Base-by-base conservation (phyloP, 2,888 invertebrate species). In the Parnassius smintheus region DNA sequence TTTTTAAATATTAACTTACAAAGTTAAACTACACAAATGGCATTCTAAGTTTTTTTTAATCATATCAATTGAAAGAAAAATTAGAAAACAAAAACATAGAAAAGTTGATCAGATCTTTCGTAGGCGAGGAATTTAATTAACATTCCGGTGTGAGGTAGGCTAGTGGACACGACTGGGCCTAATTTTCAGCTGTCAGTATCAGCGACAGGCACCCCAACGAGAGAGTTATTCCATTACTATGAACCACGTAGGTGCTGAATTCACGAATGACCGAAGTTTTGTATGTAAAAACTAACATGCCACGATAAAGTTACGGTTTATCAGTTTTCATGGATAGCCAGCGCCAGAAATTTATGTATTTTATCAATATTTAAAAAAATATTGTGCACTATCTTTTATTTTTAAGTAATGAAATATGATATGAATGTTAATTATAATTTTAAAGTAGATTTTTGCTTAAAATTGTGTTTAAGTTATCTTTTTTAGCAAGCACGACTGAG, bases 101-200 rank as follows among this genome's bases (percentile, higher is more conserved):
- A 35, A 86, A 84, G 76, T 85, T 83, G 71, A 70, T 71, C 73
- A 71, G 75, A 77, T 80, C 79, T 80, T 83, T 75, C 68, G 72
- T 69, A 64, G 58, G 67, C 68, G 69, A 65, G 78, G 76, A 82
- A 86, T 87, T 88, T 86, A 85, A 88, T 88, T 86, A 87, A 86
- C 81, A 82, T 83, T 82, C 81, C 73, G 67, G 74, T 66, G 65
- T 69, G 72, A 49, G 72, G 69, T 71, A 67, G 65, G 66, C 67
- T 71, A 71, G 82, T 72, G 81, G 80, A 76, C 79, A 77, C 73
- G 69, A 68, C 71, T 70, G 73, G 72, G 70, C 71, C 75, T 85
- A 87, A 86, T 86, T 85, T 83, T 77, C 70, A 74, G 71, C 83
- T 86, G 88, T 85, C 88, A 83, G 65, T 70, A 62, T 45, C 87